Evolutionary conservation across 2,797 vertebrate species (phyloP), one percentile per base, ranked within the genome.

Genomic region (Limosa lapponica): DNA sequence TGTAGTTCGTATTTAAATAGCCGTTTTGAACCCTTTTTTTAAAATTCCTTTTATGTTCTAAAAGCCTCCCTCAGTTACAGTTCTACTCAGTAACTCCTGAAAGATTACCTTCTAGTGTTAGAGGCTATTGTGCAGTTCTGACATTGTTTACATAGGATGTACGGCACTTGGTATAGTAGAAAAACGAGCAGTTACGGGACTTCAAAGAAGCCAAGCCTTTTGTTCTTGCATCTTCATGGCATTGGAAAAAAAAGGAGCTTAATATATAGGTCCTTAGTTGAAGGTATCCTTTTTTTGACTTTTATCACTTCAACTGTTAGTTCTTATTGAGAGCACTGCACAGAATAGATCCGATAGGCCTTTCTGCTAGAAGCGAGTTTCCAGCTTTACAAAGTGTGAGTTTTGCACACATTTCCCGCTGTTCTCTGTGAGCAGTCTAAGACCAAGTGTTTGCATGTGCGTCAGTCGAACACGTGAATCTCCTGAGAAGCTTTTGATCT

Each of bases 201-300:
- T 93, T 92, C 30, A 89, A 66, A 91, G 71, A 19, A 73, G 36
- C 71, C 52, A 70, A 32, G n/a, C 15, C 44, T 85, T 92, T 83
- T 85, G 82, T 90, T 93, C 85, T 75, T 87, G 12, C 27, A 20
- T 58, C 46, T 49, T 73, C n/a, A 80, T 66, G 57, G 25, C 61
- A 9, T 0, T 46, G 65, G 70, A 67, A n/a, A 71, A 73, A 77
- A 10, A 71, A 49, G 69, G 69, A 69, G n/a, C 32, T 55, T 64
- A 48, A 48, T 70, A 28, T 18, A 8, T 73, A 34, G 18, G 37
- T 39, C 23, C 27, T n/a, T 30, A 72, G 55, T n/a, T 70, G 57
- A 67, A 91, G 19, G 19, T 34, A 25, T 30, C 49, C 3, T 65
- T 81, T 83, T 54, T 55, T 37, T 61, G 14, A 22, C 36, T 84